Conservation (phyloP, 2,888 invertebrate species). For the Nemotelus pantherinus region DNA sequence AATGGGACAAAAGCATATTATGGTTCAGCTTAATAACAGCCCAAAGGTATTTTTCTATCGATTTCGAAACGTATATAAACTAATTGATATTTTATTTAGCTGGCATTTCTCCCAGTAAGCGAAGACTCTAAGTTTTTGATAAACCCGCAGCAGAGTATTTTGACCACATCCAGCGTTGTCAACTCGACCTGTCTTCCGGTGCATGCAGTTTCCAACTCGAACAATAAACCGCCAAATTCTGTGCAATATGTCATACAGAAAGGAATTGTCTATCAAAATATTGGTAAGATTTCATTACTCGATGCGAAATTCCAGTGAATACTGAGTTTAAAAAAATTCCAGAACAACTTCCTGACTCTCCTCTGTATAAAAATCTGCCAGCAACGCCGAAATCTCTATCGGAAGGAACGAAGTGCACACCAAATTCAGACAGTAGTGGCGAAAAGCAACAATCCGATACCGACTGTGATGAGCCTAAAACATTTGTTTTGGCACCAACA, state of each 20-base stretch:
- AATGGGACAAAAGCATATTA: constrained; percentile 58
- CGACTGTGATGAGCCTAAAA: constrained; percentile 54
- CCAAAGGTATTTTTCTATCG: constrained; percentile 58
- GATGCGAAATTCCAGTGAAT: too few relatives aligned
- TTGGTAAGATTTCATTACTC: constrained; percentile 46
- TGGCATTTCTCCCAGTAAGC: constrained; percentile 54
- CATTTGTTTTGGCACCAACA: constrained; percentile 88
- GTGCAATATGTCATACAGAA: constrained; percentile 61
- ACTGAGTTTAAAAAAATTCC: constrained; percentile 14
- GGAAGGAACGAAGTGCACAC: constrained; percentile 38
- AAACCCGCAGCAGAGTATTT: constrained; percentile 46
- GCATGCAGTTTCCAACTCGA: constrained; percentile 33
- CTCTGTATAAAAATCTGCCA: constrained; percentile 61
- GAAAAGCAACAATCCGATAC: constrained; percentile 56
- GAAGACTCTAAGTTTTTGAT: constrained; percentile 51
- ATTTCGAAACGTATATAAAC: background rate
- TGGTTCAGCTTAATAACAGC: constrained; percentile 60
- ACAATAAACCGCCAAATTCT: constrained; percentile 52
- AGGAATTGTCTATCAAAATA: constrained; percentile 52
- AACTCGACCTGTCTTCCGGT: constrained; percentile 34
- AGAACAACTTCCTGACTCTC: constrained; percentile 59
- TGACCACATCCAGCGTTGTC: constrained; percentile 42
- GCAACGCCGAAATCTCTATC: constrained; percentile 62
- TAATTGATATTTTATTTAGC: constrained; percentile 42
- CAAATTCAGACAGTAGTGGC: constrained; percentile 46